Percentiles rank a stretch among this genome's conserved stretches.
These are phyloP conservation scores for Formica selysi DNA, from an alignment of 1,140 invertebrate genomes.

Conservation along the genomic window DNA sequence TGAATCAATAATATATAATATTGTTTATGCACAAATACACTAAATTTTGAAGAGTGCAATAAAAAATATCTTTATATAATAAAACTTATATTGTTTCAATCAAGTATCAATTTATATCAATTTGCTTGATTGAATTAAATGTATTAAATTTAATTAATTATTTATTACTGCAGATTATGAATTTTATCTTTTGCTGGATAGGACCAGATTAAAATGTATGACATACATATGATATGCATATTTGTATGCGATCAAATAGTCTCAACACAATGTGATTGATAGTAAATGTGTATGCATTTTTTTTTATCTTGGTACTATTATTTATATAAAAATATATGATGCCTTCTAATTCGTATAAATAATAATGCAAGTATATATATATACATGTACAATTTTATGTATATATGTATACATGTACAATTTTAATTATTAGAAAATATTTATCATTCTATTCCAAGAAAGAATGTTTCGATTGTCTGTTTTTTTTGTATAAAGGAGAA, in stretches of 20 bases:
- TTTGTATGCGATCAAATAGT: constrained; percentile 27
- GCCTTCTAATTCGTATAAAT: constrained; percentile 40
- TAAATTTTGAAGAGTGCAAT: neutral
- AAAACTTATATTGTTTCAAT: constrained; percentile 7
- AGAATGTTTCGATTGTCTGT: constrained; percentile 24
- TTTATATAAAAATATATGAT: constrained; percentile 28
- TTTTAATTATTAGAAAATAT: constrained; percentile 3
- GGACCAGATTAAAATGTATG: constrained; percentile 19
- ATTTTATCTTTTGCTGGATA: constrained; percentile 37
- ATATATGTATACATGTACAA: neutral
- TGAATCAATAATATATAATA: too few species aligned
- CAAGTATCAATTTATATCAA: neutral
- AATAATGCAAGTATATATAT: constrained; percentile 19
- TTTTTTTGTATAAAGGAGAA: constrained; percentile 9
- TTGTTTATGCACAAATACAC: neutral
- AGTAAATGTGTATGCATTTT: constrained; percentile 9
- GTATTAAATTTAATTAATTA: neutral
- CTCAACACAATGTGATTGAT: constrained; percentile 25
- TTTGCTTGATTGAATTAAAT: too few species aligned
- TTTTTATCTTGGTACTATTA: constrained; percentile 2
- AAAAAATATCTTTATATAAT: neutral
- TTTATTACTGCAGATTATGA: neutral
- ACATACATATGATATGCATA: neutral
- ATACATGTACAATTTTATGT: constrained; percentile 1
- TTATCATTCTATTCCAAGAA: neutral